Percentiles rank a stretch among this genome's conserved stretches.
Evolutionary conservation across 2,888 invertebrate species (phyloP).

Genomic region (Drosophila gaucha): DNA sequence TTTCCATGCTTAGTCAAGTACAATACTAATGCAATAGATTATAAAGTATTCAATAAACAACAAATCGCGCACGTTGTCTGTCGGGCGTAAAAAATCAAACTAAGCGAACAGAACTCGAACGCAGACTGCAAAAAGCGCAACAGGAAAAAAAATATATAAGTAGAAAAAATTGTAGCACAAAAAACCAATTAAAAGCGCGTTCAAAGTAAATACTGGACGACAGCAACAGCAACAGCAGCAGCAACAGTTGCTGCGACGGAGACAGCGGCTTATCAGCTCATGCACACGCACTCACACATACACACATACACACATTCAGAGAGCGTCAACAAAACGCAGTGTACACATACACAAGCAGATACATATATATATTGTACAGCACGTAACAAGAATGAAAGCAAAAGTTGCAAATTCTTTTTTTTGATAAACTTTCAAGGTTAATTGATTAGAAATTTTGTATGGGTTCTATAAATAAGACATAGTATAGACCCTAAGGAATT

Average conservation of each 20-base stretch:
- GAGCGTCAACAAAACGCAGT: constrained; percentile 51
- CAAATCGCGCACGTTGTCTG: constrained; percentile 19
- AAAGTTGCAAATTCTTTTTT: constrained; percentile 32
- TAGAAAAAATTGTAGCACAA: constrained; percentile 41
- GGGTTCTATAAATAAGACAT: constrained; percentile 6
- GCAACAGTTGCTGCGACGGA: constrained; percentile 9
- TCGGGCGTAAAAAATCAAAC: constrained; percentile 34
- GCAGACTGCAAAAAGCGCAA: constrained; percentile 69
- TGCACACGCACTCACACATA: constrained; percentile 22
- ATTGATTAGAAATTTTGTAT: constrained; percentile 47
- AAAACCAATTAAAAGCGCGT: constrained; percentile 46
- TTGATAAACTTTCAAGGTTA: constrained; percentile 65
- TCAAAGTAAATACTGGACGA: constrained; percentile 40
- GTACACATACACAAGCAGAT: constrained; percentile 27
- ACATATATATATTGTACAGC: constrained; percentile 12
- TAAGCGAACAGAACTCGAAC: constrained; percentile 39
- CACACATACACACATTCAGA: not conserved
- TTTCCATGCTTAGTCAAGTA: not conserved
- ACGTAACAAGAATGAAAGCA: constrained; percentile 21
- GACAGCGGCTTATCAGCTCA: constrained; percentile 49
- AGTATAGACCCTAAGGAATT: constrained; percentile 1
- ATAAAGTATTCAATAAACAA: not conserved
- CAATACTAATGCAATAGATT: not conserved
- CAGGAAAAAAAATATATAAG: constrained; percentile 30
- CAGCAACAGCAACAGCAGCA: constrained; percentile 13